Conservation (phyloP, 1,140 invertebrate genomes). For the Pseudomyrmex flavicornis region DNA sequence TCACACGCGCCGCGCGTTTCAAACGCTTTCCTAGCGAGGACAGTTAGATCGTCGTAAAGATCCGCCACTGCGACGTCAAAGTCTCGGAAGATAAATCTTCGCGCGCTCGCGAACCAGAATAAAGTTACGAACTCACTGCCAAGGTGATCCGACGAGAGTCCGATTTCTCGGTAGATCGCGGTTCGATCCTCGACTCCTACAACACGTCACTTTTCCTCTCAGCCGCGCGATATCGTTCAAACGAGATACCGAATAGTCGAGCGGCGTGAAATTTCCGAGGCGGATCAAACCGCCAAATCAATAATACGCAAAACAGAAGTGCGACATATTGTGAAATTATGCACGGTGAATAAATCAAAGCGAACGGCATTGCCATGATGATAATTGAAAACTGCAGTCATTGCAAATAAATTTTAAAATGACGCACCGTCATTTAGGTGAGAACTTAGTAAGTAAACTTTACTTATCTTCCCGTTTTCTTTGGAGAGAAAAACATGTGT, state of each 20-base stretch:
- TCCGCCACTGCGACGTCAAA: conserved; percentile 46
- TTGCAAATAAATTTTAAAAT: conserved; percentile 33
- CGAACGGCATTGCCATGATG: neutral
- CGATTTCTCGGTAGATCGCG: neutral
- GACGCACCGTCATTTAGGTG: neutral
- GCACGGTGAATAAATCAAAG: conserved; percentile 8
- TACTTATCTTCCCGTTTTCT: neutral
- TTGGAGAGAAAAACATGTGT: neutral
- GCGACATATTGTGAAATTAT: neutral
- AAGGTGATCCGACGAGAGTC: conserved; percentile 74
- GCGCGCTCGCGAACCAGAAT: conserved; percentile 74
- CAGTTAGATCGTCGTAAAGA: neutral
- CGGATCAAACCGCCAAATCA: neutral
- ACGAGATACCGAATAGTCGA: conserved; percentile 13
- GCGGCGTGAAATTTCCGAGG: neutral
- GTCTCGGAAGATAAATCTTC: conserved; percentile 69
- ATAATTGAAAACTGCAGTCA: neutral
- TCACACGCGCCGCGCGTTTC: conserved; percentile 24
- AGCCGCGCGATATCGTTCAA: neutral
- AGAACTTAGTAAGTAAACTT: too few relatives aligned
- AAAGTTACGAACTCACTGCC: conserved; percentile 76
- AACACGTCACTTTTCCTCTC: conserved; percentile 1
- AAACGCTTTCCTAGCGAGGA: conserved; percentile 23
- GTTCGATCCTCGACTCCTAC: conserved; percentile 31
- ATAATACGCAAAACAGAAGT: neutral